Evolutionary conservation across 2,113 vertebrate species (phyloP).

Genomic region (Scomber scombrus): DNA sequence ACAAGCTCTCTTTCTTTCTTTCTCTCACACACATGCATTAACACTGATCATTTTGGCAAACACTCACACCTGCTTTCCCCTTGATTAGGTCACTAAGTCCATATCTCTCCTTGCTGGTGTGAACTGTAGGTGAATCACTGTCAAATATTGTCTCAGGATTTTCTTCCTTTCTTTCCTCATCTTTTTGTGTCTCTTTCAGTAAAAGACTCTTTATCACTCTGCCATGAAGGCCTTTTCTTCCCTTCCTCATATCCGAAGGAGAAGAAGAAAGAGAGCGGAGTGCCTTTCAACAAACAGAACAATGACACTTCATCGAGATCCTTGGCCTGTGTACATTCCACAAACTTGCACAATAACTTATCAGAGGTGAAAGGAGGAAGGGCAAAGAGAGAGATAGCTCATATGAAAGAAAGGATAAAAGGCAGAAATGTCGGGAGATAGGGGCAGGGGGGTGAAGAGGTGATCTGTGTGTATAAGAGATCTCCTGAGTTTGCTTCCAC

Average conservation of each 20-base stretch:
- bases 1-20: conserved; percentile 2
- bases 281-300: conserved; percentile 71
- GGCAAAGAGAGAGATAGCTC: conserved; percentile 67
- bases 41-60: conserved; percentile 28
- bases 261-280: conserved; percentile 61
- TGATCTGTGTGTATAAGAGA: conserved; percentile 59
- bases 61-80: conserved; percentile 79
- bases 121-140: conserved; percentile 78
- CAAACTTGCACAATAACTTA: conserved; percentile 79
- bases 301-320: conserved; percentile 72
- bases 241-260: conserved; percentile 60
- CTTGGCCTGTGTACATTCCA: conserved; percentile 79
- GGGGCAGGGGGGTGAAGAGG: conserved; percentile 66
- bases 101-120: conserved; percentile 69
- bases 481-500: conserved; percentile 60
- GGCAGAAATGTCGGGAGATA: conserved; percentile 69
- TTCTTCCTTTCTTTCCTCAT: conserved; percentile 68
- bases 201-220: conserved; percentile 72
- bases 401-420: conserved; percentile 73
- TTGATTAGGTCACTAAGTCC: conserved; percentile 76
- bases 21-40: conserved; percentile 8
- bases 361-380: conserved; percentile 74
- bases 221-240: conserved; percentile 70
- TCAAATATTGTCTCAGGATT: conserved; percentile 82
- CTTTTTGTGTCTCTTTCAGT: conserved; percentile 60